phyloP scores from a whole-genome alignment of 2,888 invertebrate genomes.

The Volucella zonaria region DNA sequence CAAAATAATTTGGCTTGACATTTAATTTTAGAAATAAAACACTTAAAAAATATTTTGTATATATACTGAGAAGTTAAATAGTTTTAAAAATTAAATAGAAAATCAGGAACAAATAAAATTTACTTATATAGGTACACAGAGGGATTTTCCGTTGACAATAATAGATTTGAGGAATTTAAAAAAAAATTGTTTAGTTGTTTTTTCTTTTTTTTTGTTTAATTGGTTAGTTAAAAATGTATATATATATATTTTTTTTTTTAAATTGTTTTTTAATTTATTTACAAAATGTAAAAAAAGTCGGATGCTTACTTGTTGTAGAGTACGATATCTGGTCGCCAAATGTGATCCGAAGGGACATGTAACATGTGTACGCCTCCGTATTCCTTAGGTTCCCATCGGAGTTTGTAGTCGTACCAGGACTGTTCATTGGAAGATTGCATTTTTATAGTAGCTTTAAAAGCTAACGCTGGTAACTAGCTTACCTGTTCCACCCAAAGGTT shows the following conservation, averaged over 20 bases:
- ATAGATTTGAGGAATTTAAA: conserved; percentile 7
- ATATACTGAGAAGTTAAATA: conserved; percentile 43
- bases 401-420: conserved; percentile 94
- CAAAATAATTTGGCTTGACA: conserved; percentile 57
- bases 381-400: conserved; percentile 93
- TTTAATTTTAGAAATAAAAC: conserved; percentile 42
- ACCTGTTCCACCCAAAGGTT: conserved; percentile 90
- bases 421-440: conserved; percentile 81
- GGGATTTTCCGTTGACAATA: conserved; percentile 34
- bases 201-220: conserved; percentile 2
- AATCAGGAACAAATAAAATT: conserved; percentile 31
- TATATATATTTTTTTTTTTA: conserved; percentile 24
- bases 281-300: not conserved
- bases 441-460: no score
- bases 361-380: conserved; percentile 93
- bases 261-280: conserved; percentile 10
- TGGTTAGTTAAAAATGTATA: conserved; percentile 3
- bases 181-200: not conserved
- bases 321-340: conserved; percentile 92
- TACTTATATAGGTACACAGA: conserved; percentile 35
- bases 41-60: conserved; percentile 41
- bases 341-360: conserved; percentile 93
- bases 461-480: conserved; percentile 77
- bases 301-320: conserved; percentile 90
- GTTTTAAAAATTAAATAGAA: conserved; percentile 33